Conservation (phyloP, 2,797 vertebrate genomes). For the Sciurus vulgaris region DNA sequence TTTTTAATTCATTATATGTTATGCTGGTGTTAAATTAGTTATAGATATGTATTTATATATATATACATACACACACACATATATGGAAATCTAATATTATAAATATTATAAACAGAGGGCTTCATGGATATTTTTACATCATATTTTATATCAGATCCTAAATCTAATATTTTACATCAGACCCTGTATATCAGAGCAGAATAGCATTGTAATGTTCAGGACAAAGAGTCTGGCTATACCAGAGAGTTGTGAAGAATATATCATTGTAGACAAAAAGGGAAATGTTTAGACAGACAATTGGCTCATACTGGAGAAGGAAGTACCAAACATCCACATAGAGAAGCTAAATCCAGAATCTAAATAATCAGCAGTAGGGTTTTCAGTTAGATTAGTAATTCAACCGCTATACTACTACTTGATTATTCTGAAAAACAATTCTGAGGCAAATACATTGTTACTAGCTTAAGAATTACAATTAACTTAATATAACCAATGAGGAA, state of each 20-base stretch:
- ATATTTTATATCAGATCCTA: background rate
- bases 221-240: background rate
- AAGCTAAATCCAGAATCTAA: background rate
- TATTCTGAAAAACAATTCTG: background rate
- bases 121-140: background rate
- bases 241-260: background rate
- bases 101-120: background rate
- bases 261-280: background rate
- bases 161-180: background rate
- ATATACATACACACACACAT: no score
- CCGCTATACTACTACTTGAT: background rate
- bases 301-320: background rate
- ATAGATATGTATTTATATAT: no score
- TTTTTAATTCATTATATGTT: conserved; percentile 20
- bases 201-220: background rate
- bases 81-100: no score
- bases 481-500: no score
- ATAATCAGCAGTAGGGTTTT: background rate
- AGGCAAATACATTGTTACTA: background rate
- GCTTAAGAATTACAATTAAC: background rate
- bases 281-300: no score
- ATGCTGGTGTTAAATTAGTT: background rate
- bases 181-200: background rate
- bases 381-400: background rate
- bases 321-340: background rate